A percentile compares a stretch with the other conserved stretches of the same genome.
phyloP scores from a whole-genome alignment of 2,797 vertebrate genomes.

The Cirrhinus molitorella region DNA sequence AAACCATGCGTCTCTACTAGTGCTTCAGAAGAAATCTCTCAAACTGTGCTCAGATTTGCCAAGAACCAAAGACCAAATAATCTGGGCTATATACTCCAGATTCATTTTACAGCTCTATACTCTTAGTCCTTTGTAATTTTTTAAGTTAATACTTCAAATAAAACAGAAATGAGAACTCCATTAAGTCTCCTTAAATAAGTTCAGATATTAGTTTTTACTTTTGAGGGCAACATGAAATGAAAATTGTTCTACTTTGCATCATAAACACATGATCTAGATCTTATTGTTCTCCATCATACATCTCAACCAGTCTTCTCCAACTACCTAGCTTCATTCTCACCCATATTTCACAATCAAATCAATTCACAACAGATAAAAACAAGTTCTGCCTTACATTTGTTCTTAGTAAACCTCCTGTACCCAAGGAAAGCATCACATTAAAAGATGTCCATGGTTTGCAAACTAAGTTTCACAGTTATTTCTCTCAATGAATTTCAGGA shows the following conservation, averaged over 20 bases:
- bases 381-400: background rate
- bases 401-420: background rate
- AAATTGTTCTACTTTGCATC: background rate
- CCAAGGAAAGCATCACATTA: background rate
- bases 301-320: background rate
- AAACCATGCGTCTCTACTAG: background rate
- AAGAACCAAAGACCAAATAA: background rate
- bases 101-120: background rate
- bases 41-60: background rate
- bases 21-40: background rate
- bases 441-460: background rate
- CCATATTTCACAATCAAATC: background rate
- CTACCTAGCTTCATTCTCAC: background rate
- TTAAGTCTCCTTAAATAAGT: background rate
- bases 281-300: background rate
- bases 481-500: too few relatives aligned
- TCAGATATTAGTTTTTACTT: constrained; percentile 1
- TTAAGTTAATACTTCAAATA: background rate
- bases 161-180: background rate
- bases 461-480: background rate
- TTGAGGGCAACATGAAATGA: background rate
- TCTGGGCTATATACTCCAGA: background rate
- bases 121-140: background rate
- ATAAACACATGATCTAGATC: background rate
- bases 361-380: background rate